Evolutionary conservation across 1,140 invertebrate genomes (phyloP), one percentile per base, ranked within the genome.

Genomic region (Laupala kohalensis): DNA sequence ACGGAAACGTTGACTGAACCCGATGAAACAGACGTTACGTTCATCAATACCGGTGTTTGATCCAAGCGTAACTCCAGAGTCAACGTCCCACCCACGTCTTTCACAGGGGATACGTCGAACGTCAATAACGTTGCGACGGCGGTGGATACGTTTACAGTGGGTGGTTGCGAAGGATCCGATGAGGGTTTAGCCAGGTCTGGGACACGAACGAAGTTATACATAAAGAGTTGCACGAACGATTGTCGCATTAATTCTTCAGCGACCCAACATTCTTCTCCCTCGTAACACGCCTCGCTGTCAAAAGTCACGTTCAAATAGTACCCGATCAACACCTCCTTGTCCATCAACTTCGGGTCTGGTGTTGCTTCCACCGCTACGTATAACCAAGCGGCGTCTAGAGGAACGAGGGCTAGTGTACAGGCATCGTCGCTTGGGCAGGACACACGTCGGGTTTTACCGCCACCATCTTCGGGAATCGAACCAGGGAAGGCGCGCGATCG

Each of bases 1-100:
- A 88, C 79, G 27, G 80, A 80, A 70, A 86, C 78, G 69, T 82
- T 78, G n/a, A 4, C 79, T 13, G n/a, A 79, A 69, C 26, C 78
- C 75, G 19, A 75, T 76, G 26, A 78, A 76, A 74, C 84, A 78
- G 83, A 85, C 76, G 26, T 78, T 75, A 74, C 84, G 78, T 83
- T 86, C 69, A 82, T 86, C 74, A 80, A 84, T 72, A 81, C 85
- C 26, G 79, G 74, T 70, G 78, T 84, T 76, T 81, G 84, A 72
- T 87, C 81, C 72, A 91, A 80, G 25, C 87, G 89, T 0, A 89
- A 76, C 4, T 86, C 86, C 53, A 90, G 82, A 1, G 84, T 83
- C 5, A 91, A 75, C 0, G 87, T 90, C 0, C 90, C 90, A 0
- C 90, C 90, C 26, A 88, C 86, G 73, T 92, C 90, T 66, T 86